Conservation (phyloP, 2,113 vertebrate genomes). For the Amphiprion ocellaris region DNA sequence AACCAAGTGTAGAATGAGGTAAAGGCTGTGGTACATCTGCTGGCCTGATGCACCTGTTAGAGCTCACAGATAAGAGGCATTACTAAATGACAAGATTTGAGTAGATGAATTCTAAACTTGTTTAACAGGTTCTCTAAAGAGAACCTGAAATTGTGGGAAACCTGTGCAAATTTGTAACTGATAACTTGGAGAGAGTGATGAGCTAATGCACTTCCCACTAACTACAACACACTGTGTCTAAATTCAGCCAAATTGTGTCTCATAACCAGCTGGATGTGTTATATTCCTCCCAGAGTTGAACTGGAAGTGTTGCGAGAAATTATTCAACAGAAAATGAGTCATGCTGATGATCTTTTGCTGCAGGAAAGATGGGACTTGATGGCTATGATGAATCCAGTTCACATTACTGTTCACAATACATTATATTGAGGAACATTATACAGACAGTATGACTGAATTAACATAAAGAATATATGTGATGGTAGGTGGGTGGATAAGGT, state of each 20-base stretch:
- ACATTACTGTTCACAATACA: slow-evolving; percentile 29
- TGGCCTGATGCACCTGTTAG: background rate
- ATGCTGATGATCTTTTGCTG: slow-evolving; percentile 49
- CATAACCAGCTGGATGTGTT: slow-evolving; percentile 33
- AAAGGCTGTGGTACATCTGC: background rate
- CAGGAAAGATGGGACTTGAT: slow-evolving; percentile 45
- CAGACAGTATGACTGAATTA: slow-evolving; percentile 12
- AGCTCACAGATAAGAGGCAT: background rate
- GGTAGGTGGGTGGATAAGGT: background rate
- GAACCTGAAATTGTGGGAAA: background rate
- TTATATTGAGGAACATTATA: slow-evolving; percentile 25
- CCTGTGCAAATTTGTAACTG: background rate
- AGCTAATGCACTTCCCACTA: slow-evolving; percentile 21
- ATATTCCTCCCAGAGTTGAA: slow-evolving; percentile 17
- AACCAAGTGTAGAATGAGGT: slow-evolving; percentile 10
- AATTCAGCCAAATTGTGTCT: slow-evolving; percentile 38
- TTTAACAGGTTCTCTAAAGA: background rate
- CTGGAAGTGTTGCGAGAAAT: slow-evolving; percentile 36
- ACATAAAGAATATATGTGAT: slow-evolving; percentile 36
- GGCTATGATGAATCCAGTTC: slow-evolving; percentile 26
- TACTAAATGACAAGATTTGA: background rate
- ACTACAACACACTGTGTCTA: slow-evolving; percentile 4
- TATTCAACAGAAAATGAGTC: slow-evolving; percentile 51
- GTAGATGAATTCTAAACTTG: slow-evolving; percentile 8
- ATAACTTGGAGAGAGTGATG: slow-evolving; percentile 1